Base-by-base conservation (phyloP, 2,797 vertebrate species). In the Lophius americanus region DNA sequence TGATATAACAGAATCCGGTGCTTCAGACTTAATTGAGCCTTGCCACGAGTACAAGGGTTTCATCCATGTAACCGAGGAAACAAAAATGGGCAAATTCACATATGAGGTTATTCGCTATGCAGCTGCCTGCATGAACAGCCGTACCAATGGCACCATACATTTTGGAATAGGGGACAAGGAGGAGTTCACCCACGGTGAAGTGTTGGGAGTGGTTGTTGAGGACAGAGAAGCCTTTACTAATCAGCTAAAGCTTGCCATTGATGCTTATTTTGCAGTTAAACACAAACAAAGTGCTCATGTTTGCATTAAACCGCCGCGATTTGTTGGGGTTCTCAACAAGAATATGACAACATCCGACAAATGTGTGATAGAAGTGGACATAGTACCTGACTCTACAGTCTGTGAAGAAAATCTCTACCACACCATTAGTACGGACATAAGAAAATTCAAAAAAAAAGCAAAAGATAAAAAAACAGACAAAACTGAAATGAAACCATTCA, bases 61-160 rank as follows among this genome's bases (percentile, higher is more conserved):
- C 23, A 72, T 6, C 39, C 70, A 86, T 14, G 79, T 80, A 57
- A 3, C 78, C 4, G 12, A 68, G 2, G 78, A 88, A 13, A 35
- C 37, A 0, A 77, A 83, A 75, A 66, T 91, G 49, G 9, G 1
- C 2, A 93, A 90, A 61, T 93, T 89, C 47, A 87, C 37, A 1
- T 1, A 1, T 39, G 90, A 92, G 37, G 82, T 88, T 0, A 76
- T 92, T 63, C 57, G 81, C 64, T 92, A 92, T 79, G 85, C 83
- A 58, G 78, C 89, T 72, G 92, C 90, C 55, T 93, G 91, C 49
- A 91, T 93, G 91, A 93, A 94, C 51, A 84, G 90, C n/a, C 77
- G 89, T 43, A 93, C 92, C 52, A 94, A 94, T 0, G 91, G 92
- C 39, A 93, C 92, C 47, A 91, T 93, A 71, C 92, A 94, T 79